Evolutionary conservation across 2,797 vertebrate species (phyloP).

Genomic region (Coregonus ussuriensis): DNA sequence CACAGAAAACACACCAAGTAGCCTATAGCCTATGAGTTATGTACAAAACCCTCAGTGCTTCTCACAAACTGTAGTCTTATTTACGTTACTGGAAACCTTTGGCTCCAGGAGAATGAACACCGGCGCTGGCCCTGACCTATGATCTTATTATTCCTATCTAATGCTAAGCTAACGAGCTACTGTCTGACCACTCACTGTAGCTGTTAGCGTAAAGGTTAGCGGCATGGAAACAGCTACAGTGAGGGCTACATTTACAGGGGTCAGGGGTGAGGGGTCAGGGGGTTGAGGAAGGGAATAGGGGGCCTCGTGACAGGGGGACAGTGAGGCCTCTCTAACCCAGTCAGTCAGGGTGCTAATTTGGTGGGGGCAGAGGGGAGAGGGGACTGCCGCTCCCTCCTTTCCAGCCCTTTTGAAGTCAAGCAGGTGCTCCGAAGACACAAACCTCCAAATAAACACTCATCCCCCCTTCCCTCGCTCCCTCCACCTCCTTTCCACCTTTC

Average conservation of each 20-base stretch:
- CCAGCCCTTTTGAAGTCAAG: constrained; percentile 37
- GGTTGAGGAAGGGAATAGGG: background rate
- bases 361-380: constrained; percentile 42
- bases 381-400: constrained; percentile 25
- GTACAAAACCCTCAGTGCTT: too few species aligned
- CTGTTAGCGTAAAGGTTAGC: constrained; percentile 28
- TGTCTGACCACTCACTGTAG: constrained; percentile 21
- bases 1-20: too few species aligned
- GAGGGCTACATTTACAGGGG: constrained; percentile 33
- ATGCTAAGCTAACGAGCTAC: too few species aligned
- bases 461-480: constrained; percentile 3
- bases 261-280: constrained; percentile 40
- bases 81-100: too few species aligned
- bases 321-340: constrained; percentile 26
- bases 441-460: constrained; percentile 36
- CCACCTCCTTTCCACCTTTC: background rate
- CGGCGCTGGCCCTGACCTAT: too few species aligned
- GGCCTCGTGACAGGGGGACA: constrained; percentile 18
- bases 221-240: constrained; percentile 7
- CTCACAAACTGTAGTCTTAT: too few species aligned
- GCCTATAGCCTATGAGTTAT: too few species aligned
- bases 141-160: too few species aligned
- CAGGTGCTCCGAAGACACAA: constrained; percentile 44
- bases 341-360: constrained; percentile 51
- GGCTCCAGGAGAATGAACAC: too few species aligned